Conservation (phyloP, 2,888 invertebrate species). For the Amblyteles armatorius region DNA sequence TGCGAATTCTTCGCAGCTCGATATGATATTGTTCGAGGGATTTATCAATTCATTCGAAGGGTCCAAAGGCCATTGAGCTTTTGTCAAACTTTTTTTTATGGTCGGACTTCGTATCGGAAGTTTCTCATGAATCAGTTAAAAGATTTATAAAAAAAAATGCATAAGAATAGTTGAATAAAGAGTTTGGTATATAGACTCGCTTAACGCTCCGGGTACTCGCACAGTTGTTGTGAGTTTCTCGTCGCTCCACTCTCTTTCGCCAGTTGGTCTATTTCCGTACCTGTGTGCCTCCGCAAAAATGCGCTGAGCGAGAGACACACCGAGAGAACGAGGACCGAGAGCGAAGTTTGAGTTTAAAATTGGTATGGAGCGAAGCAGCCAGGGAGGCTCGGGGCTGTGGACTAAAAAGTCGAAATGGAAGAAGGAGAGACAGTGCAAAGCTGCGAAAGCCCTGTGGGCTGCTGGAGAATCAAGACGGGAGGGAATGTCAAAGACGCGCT, state of each 20-base stretch:
- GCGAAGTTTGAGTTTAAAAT: constrained; percentile 58
- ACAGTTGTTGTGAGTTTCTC: constrained; percentile 32
- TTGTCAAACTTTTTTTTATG: not conserved
- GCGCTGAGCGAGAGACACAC: constrained; percentile 25
- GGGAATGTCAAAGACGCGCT: constrained; percentile 62
- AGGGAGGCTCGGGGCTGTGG: constrained; percentile 36
- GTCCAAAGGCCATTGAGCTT: not conserved
- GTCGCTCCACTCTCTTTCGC: constrained; percentile 32
- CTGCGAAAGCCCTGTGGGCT: constrained; percentile 49
- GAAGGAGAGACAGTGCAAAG: constrained; percentile 24
- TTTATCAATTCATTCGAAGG: not conserved
- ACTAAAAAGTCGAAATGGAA: constrained; percentile 56
- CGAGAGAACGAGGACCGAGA: constrained; percentile 27
- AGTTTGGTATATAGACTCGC: constrained; percentile 1
- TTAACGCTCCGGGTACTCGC: constrained; percentile 1
- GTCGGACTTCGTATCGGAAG: not conserved
- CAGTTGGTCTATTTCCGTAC: constrained; percentile 57
- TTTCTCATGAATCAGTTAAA: not conserved
- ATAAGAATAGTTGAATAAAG: constrained; percentile 10
- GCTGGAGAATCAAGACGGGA: constrained; percentile 52
- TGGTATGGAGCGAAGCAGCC: constrained; percentile 44
- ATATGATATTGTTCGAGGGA: not conserved
- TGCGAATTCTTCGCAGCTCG: not conserved
- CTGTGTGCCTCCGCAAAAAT: constrained; percentile 57
- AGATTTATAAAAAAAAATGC: not conserved